Conservation (phyloP, 2,888 invertebrate genomes). For the Neria commutata region DNA sequence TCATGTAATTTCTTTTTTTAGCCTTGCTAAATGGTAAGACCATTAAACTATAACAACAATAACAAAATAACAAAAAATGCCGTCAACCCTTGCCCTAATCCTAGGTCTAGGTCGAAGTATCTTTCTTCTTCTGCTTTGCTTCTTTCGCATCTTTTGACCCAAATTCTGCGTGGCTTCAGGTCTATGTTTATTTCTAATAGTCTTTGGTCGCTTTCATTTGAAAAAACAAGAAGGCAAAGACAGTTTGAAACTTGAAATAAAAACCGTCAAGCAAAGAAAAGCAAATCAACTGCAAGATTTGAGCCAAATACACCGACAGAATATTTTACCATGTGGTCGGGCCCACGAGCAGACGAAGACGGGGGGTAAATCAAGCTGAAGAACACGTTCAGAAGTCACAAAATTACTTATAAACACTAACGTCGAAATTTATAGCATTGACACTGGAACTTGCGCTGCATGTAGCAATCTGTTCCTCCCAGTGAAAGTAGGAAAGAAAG, state of each 20-base stretch:
- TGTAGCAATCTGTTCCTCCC: constrained; percentile 4
- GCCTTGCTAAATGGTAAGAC: too few species aligned
- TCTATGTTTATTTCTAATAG: background rate
- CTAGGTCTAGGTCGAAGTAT: too few species aligned
- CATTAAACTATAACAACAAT: too few species aligned
- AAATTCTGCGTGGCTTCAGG: background rate
- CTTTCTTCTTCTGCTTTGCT: too few species aligned
- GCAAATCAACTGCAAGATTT: background rate
- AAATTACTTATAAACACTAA: background rate
- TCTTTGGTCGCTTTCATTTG: background rate
- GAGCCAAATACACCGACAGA: background rate
- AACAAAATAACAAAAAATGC: too few species aligned
- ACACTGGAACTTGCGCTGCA: background rate
- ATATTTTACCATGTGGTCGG: background rate
- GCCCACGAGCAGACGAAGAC: too few species aligned
- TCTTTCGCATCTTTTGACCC: constrained; percentile 2
- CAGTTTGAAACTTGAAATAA: too few species aligned
- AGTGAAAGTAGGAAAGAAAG: constrained; percentile 23
- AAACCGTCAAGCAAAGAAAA: background rate
- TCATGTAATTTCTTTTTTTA: too few species aligned
- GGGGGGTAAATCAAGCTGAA: too few species aligned
- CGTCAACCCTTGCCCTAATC: too few species aligned
- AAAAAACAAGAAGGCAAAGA: background rate
- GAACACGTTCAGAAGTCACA: too few species aligned
- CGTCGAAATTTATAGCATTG: too few species aligned